phyloP scores from a whole-genome alignment of 2,888 invertebrate genomes.

The Phyllotreta striolata region DNA sequence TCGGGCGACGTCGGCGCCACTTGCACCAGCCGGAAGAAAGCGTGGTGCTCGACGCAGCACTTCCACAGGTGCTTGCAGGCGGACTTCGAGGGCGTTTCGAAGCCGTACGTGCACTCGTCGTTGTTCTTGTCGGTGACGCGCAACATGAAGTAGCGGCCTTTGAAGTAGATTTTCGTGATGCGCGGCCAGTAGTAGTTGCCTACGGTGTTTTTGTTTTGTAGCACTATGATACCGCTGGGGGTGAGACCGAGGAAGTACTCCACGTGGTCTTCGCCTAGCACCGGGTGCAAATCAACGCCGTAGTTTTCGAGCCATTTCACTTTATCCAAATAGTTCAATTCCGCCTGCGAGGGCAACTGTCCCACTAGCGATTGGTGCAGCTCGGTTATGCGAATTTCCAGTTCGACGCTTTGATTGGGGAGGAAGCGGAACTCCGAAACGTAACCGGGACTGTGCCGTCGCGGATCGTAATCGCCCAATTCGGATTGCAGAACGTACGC shows the following conservation, averaged over 20 bases:
- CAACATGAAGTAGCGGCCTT: conserved; percentile 96
- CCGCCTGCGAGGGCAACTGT: conserved; percentile 89
- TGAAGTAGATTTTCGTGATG: conserved; percentile 95
- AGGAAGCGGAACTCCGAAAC: conserved; percentile 94
- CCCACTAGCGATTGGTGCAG: conserved; percentile 91
- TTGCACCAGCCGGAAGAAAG: conserved; percentile 88
- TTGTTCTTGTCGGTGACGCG: conserved; percentile 95
- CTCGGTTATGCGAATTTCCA: conserved; percentile 87
- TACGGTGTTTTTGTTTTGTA: conserved; percentile 94
- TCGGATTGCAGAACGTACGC: conserved; percentile 96
- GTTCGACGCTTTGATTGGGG: conserved; percentile 89
- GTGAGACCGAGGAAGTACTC: conserved; percentile 94
- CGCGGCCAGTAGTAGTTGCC: conserved; percentile 99
- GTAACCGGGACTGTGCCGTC: conserved; percentile 88
- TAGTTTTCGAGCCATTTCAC: conserved; percentile 99
- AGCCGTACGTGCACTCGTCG: conserved; percentile 95
- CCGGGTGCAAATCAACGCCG: conserved; percentile 96
- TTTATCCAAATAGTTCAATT: conserved; percentile 94
- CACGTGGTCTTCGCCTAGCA: conserved; percentile 94
- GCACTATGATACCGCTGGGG: conserved; percentile 92
- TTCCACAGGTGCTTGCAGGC: conserved; percentile 97
- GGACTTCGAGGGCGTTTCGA: conserved; percentile 89
- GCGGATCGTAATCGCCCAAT: conserved; percentile 91
- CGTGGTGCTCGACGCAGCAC: conserved; percentile 95
- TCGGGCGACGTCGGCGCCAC: conserved; percentile 79